Percentiles rank a stretch among this genome's conserved stretches.
phyloP scores from a whole-genome alignment of 2,888 invertebrate species.

The Mythimna lalbum region DNA sequence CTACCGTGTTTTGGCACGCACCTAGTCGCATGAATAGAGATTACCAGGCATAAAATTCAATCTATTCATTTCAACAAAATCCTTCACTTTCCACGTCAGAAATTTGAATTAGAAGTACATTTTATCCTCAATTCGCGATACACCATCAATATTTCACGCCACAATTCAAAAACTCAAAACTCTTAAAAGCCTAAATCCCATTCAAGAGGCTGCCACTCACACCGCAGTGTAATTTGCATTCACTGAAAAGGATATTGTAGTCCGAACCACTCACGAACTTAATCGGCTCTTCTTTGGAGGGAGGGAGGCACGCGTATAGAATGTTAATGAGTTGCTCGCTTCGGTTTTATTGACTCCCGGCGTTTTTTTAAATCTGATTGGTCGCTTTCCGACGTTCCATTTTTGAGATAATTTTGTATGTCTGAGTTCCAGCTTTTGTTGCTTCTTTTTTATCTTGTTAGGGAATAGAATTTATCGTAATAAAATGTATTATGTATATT shows the following conservation, averaged over 20 bases:
- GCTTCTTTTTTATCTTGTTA: constrained; percentile 45
- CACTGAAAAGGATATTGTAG: constrained; percentile 67
- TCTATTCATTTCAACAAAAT: not conserved
- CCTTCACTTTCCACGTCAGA: constrained; percentile 2
- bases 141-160: constrained; percentile 26
- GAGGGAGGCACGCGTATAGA: constrained; percentile 50
- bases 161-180: constrained; percentile 37
- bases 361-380: constrained; percentile 77
- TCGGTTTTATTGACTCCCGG: constrained; percentile 76
- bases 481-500: constrained; percentile 40
- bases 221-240: constrained; percentile 66
- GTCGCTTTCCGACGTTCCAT: constrained; percentile 49
- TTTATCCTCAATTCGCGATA: constrained; percentile 1
- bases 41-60: constrained; percentile 8
- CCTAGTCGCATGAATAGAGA: not conserved
- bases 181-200: constrained; percentile 53
- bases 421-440: constrained; percentile 50
- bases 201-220: constrained; percentile 58
- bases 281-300: constrained; percentile 65
- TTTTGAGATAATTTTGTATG: constrained; percentile 43
- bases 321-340: constrained; percentile 67
- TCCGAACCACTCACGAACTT: constrained; percentile 72
- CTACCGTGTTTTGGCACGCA: no score
- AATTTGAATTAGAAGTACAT: constrained; percentile 1
- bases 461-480: constrained; percentile 37